Evolutionary conservation across 2,797 vertebrate genomes (phyloP).

Genomic region (Anas acuta): DNA sequence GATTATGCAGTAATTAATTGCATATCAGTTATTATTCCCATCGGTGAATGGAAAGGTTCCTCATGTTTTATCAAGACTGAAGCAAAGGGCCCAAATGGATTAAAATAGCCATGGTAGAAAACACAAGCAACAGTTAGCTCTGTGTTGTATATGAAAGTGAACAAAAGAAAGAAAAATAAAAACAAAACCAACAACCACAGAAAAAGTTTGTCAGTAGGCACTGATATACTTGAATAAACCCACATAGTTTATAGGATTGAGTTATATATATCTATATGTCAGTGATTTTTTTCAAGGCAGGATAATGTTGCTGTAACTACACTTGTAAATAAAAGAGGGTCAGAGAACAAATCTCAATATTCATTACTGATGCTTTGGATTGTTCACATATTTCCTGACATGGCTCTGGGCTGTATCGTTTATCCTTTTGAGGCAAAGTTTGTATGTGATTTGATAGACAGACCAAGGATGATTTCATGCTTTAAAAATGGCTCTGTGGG

Average conservation of each 20-base stretch:
- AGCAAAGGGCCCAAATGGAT: neutral
- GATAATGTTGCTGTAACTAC: neutral
- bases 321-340: neutral
- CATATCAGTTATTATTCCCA: neutral
- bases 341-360: neutral
- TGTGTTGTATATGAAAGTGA: neutral
- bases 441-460: neutral
- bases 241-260: neutral
- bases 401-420: neutral
- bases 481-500: neutral
- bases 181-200: neutral
- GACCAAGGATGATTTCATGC: neutral
- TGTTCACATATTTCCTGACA: neutral
- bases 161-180: neutral
- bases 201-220: neutral
- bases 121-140: neutral
- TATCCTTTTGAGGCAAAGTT: neutral
- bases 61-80: neutral
- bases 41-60: neutral
- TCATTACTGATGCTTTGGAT: neutral
- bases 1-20: neutral
- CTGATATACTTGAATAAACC: neutral
- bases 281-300: neutral
- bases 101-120: neutral
- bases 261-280: fast-evolving